These are phyloP conservation scores for Lysiphlebus fabarum DNA, from an alignment of 1,140 invertebrate genomes.

Conservation along the genomic window DNA sequence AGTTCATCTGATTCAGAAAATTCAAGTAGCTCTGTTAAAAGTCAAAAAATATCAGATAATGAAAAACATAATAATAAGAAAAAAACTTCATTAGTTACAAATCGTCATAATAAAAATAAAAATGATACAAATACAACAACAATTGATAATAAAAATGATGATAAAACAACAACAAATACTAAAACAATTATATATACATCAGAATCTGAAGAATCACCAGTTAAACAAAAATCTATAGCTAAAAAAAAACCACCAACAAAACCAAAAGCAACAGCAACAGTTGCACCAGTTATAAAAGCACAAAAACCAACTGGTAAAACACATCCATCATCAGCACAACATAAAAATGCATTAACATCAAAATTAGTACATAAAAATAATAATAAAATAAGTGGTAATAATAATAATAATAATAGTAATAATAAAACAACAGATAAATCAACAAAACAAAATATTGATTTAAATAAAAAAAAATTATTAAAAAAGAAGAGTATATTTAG, in stretches of 20 bases:
- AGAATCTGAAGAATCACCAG: slow-evolving; percentile 56
- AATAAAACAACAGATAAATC: slow-evolving; percentile 44
- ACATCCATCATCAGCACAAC: slow-evolving; percentile 32
- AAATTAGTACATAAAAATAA: slow-evolving; percentile 40
- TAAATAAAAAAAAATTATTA: slow-evolving; percentile 53
- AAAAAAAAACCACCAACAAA: slow-evolving; percentile 55
- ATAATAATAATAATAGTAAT: slow-evolving; percentile 26
- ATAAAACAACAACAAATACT: slow-evolving; percentile 38
- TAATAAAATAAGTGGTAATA: slow-evolving; percentile 40
- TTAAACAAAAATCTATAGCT: slow-evolving; percentile 46
- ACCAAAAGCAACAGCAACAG: slow-evolving; percentile 58
- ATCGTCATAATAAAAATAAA: slow-evolving; percentile 48
- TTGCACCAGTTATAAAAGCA: slow-evolving; percentile 49
- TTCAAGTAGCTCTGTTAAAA: slow-evolving; percentile 60
- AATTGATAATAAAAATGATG: slow-evolving; percentile 45
- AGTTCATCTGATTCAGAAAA: slow-evolving; percentile 69
- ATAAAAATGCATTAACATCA: slow-evolving; percentile 39
- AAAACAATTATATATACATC: slow-evolving; percentile 50
- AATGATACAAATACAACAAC: slow-evolving; percentile 40
- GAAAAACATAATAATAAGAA: slow-evolving; percentile 55
- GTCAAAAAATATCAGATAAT: slow-evolving; percentile 47
- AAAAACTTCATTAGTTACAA: slow-evolving; percentile 48
- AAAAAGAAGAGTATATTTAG: slow-evolving; percentile 82
- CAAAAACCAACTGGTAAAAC: slow-evolving; percentile 45
- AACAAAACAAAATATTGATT: slow-evolving; percentile 41